Conservation (phyloP, 1,140 invertebrate species). For the Nephila pilipes region DNA sequence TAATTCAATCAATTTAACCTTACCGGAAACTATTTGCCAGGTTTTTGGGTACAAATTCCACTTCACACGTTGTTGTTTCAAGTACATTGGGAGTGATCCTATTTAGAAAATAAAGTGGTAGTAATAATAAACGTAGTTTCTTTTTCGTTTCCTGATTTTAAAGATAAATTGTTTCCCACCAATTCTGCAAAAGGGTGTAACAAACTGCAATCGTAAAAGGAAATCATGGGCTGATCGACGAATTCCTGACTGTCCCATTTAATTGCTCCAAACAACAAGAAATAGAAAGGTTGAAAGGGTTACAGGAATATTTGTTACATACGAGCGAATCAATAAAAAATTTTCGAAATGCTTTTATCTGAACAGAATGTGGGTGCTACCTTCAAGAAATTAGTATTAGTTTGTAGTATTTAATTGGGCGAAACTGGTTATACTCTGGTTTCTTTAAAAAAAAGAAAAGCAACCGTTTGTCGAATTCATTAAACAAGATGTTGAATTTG, state of each 20-base stretch:
- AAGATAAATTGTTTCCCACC: background rate
- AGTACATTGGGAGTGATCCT: no score
- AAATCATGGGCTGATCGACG: slow-evolving; percentile 5
- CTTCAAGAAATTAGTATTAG: background rate
- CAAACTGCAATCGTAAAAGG: background rate
- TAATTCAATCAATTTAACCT: no score
- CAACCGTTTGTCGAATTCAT: background rate
- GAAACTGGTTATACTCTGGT: slow-evolving; percentile 10
- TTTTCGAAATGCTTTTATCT: background rate
- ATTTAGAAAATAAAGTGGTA: no score
- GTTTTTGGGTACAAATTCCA: no score
- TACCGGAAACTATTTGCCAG: no score
- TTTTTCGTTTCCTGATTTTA: background rate
- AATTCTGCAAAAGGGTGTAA: background rate
- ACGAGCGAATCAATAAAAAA: background rate
- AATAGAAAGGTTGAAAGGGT: slow-evolving; percentile 22
- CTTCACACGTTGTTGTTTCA: no score
- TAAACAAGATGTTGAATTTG: background rate
- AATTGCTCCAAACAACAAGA: background rate
- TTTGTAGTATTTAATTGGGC: background rate
- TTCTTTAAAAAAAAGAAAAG: background rate
- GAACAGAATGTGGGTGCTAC: slow-evolving; percentile 3
- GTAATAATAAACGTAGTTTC: background rate
- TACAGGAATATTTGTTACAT: background rate
- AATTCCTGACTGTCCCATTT: slow-evolving; percentile 12